Percentiles rank a stretch among this genome's conserved stretches.
Conservation (phyloP, 1,140 invertebrate species). For the Musca domestica region DNA sequence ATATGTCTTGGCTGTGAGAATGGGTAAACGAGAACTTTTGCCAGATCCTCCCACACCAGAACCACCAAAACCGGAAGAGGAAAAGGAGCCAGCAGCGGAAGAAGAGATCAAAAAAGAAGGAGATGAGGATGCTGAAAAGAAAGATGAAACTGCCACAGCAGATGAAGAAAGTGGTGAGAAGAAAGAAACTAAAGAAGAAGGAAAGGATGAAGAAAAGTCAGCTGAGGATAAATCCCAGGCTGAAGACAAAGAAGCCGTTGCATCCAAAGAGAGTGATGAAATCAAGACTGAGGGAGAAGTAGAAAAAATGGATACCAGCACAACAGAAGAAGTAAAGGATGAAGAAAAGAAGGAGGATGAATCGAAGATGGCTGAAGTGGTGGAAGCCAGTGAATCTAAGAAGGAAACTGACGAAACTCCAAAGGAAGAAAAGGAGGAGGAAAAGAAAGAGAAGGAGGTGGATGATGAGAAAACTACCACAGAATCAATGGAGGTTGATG, state of each 20-base stretch:
- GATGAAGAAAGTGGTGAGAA: constrained; percentile 15
- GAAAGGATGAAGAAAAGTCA: constrained; percentile 5
- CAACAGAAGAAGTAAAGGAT: constrained; percentile 24
- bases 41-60: constrained; percentile 52
- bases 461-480: background rate
- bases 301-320: constrained; percentile 30
- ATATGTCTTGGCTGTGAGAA: constrained; percentile 83
- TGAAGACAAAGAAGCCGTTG: constrained; percentile 15
- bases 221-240: constrained; percentile 27
- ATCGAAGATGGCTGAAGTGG: constrained; percentile 17
- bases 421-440: constrained; percentile 12
- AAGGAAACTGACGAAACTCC: constrained; percentile 24
- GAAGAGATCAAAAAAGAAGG: constrained; percentile 19
- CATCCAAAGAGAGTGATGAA: constrained; percentile 24
- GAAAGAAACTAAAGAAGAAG: constrained; percentile 31
- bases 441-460: constrained; percentile 15
- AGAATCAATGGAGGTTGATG: constrained; percentile 29
- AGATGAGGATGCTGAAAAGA: constrained; percentile 34
- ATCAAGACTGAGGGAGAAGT: constrained; percentile 34
- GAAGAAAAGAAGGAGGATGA: constrained; percentile 14
- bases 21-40: constrained; percentile 80
- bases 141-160: constrained; percentile 26
- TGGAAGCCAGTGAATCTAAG: constrained; percentile 21
- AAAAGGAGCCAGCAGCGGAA: constrained; percentile 34
- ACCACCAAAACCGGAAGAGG: constrained; percentile 20